Base-by-base conservation (phyloP, 2,888 invertebrate species). In the Pollenia griseotomentosa region DNA sequence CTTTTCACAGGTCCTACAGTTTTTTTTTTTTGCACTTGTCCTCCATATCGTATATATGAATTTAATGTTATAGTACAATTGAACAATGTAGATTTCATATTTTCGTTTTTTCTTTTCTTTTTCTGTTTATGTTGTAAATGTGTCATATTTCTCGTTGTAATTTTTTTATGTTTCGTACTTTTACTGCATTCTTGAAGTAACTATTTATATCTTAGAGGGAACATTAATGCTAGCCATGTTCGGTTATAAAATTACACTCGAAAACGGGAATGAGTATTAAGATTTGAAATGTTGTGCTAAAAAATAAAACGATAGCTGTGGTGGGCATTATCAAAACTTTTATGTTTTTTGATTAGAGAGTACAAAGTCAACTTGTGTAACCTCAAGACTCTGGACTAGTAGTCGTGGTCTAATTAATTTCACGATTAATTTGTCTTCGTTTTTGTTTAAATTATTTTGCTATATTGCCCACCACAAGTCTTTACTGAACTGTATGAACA, bases 1-100 rank as follows among this genome's bases (percentile, higher is more conserved):
- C 23, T 59, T 51, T 33, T 55, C 48, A 40, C 63, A 23, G 51
- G 9, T n/a, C 42, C 63, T 75, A 46, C 16, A 55, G 55, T 74
- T 57, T 70, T 61, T 70, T 61, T 53, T 33, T 42, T 42, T 16
- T 48, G 48, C 33, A 53, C 6, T 61, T 59, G 59, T 68, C 59
- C 53, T 61, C 33, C 23, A 63, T 53, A 61, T 16, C 68, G 42
- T 55, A 23, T 46, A 16, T 59, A 33, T 48, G 80, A 63, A 44
- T 80, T 61, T 71, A 53, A 53, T 68, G 33, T 61, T 68, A 14
- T 68, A 42, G 46, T 51, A 75, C 82, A 74, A 74, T 63, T 80
- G 80, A 63, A 80, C 51, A 80, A 73, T 73, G 55, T 66, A 46
- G 11, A 23, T 77, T 77, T 63, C 40, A 63, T 74, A 68, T 46